phyloP scores from a whole-genome alignment of 1,140 invertebrate species.

The Papilio aristodemus region DNA sequence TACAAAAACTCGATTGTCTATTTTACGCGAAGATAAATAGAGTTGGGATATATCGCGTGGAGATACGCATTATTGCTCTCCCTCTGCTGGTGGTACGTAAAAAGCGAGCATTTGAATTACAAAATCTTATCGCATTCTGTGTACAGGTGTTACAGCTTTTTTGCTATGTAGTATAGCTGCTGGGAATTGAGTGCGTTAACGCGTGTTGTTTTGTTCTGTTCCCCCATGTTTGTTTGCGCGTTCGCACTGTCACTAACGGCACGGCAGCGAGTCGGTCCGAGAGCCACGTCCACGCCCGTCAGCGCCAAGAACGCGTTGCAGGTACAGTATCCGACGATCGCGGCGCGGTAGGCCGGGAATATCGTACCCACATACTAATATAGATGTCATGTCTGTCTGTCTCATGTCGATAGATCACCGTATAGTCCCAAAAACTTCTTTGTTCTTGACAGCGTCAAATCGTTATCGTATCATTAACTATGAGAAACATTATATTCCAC shows the following conservation, averaged over 20 bases:
- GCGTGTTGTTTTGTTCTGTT: constrained; percentile 76
- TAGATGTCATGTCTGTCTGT: background rate
- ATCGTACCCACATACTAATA: background rate
- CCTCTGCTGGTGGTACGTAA: background rate
- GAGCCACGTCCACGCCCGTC: constrained; percentile 78
- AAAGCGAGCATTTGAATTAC: background rate
- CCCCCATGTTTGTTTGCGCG: constrained; percentile 67
- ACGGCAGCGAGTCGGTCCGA: constrained; percentile 72
- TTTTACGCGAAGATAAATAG: background rate
- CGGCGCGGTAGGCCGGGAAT: constrained; percentile 60
- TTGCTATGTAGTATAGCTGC: constrained; percentile 33
- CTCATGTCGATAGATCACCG: background rate
- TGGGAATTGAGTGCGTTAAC: constrained; percentile 66
- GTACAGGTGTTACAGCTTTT: background rate
- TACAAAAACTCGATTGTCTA: no score
- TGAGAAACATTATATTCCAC: background rate
- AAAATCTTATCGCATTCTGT: constrained; percentile 9
- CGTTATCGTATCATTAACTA: no score
- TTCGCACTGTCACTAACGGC: constrained; percentile 76
- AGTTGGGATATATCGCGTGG: no score
- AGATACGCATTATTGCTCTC: background rate
- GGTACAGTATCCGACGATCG: constrained; percentile 77
- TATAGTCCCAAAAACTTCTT: background rate
- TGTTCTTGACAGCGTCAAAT: no score
- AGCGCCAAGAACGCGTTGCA: constrained; percentile 79